Base-by-base conservation (phyloP, 2,888 invertebrate genomes). In the Ichneumoninae sp. region DNA sequence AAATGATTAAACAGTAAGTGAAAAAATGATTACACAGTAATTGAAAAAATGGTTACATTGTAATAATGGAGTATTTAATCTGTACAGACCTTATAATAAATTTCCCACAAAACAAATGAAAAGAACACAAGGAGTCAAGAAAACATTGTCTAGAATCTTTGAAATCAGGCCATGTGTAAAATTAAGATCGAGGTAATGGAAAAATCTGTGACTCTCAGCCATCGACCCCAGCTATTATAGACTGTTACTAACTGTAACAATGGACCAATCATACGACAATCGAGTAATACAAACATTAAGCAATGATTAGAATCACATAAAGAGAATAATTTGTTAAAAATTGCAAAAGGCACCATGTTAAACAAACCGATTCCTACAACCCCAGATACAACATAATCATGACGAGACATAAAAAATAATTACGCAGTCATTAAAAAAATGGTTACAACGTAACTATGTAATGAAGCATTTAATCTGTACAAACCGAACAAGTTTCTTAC, bases 71-170 rank as follows among this genome's bases (percentile, higher is more conserved):
- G 19, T 19, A n/a, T 22, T 26, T 57, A 57, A 22, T 26, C 22
- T 22, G 10, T 10, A 6, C 52, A 52, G n/a, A n/a, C 16, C 1
- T 19, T 6, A 5, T n/a, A 5, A 3, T 50, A 16, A n/a, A n/a
- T 6, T n/a, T 60, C 8, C 19, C 19, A 19, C 7, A n/a, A 7
- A 7, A 26, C 0, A 22, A 30, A n/a, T 1, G 1, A 26, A 1
- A 36, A 60, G 1, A 19, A 22, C 47, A 30, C 36, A 22, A 63
- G 87, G 7, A 33, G 19, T 26, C 57, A 19, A 8, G 1, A 57
- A 19, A 1, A 8, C n/a, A 7, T 26, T 60, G 4, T 3, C 13
- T 30, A 26, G 10, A 4, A 16, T 60, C 10, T 26, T 0, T 8
- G 8, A 7, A 36, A 1, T 36, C 33, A 6, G 33, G 6, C 1